Conservation (phyloP, 2,797 vertebrate genomes). For the Xenopus petersii region DNA sequence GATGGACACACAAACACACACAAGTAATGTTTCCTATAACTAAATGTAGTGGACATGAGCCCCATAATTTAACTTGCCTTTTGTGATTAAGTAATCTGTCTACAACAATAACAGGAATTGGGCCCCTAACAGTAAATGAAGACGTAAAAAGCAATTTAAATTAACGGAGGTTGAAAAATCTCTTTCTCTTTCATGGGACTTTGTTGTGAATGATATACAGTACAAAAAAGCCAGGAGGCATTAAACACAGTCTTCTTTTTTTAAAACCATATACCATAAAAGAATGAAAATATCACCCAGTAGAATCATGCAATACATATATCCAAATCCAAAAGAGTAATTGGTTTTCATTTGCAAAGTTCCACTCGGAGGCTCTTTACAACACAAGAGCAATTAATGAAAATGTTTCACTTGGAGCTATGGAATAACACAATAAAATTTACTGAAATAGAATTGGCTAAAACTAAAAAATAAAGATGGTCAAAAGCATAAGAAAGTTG, state of each 20-base stretch:
- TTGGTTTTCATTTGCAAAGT: slow-evolving; percentile 48
- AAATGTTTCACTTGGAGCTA: slow-evolving; percentile 46
- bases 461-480: slow-evolving; percentile 6
- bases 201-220: too few relatives aligned
- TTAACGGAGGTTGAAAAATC: too few relatives aligned
- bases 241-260: slow-evolving; percentile 30
- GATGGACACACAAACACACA: too few relatives aligned
- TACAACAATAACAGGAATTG: too few relatives aligned
- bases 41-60: too few relatives aligned
- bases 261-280: slow-evolving; percentile 17
- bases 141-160: too few relatives aligned
- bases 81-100: too few relatives aligned
- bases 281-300: slow-evolving; percentile 33
- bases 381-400: slow-evolving; percentile 49
- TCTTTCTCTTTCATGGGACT: too few relatives aligned
- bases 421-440: slow-evolving; percentile 40
- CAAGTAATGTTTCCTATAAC: too few relatives aligned
- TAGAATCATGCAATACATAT: slow-evolving; percentile 45
- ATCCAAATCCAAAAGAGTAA: slow-evolving; percentile 45
- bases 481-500: not conserved
- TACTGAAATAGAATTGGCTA: slow-evolving; percentile 20
- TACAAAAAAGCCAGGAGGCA: slow-evolving; percentile 31
- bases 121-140: too few relatives aligned
- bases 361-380: slow-evolving; percentile 45
- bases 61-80: too few relatives aligned